Evolutionary conservation across 1,140 invertebrate genomes (phyloP).

Genomic region (Pseudoatta argentina): DNA sequence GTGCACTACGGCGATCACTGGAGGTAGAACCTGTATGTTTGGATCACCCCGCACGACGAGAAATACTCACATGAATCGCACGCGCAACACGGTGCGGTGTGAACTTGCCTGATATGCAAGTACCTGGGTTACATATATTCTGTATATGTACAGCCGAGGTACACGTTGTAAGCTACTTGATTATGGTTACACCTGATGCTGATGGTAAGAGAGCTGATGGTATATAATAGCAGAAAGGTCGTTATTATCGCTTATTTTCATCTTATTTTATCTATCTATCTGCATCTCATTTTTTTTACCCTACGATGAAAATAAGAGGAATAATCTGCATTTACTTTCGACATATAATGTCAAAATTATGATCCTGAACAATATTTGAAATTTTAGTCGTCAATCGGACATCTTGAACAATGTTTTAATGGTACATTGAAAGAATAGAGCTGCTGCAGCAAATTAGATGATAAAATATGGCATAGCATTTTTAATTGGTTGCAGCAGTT

Average conservation of each 20-base stretch:
- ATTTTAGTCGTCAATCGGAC: too few relatives aligned
- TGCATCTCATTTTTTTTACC: too few relatives aligned
- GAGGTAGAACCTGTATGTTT: slow-evolving; percentile 1
- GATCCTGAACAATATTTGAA: too few relatives aligned
- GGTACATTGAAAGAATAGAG: too few relatives aligned
- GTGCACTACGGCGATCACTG: not conserved
- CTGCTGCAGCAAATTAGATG: too few relatives aligned
- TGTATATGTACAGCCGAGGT: not conserved
- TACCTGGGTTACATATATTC: slow-evolving; percentile 12
- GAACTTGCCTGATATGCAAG: slow-evolving; percentile 36
- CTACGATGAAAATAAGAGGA: too few relatives aligned
- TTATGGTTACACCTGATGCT: slow-evolving; percentile 42
- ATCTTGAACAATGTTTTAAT: too few relatives aligned
- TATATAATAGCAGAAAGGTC: not conserved
- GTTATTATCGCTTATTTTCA: slow-evolving; percentile 75
- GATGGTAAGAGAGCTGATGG: not conserved
- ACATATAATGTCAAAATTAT: too few relatives aligned
- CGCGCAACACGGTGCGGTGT: slow-evolving; percentile 15
- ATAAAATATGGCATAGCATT: too few relatives aligned
- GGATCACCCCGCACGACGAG: slow-evolving; percentile 11
- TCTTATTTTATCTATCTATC: too few relatives aligned
- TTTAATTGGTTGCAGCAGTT: too few relatives aligned
- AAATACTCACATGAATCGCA: slow-evolving; percentile 30
- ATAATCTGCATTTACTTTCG: too few relatives aligned
- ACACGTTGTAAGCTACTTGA: slow-evolving; percentile 53